A percentile compares a stretch with the other conserved stretches of the same genome.
These are phyloP conservation scores for Saguinus imperator DNA, from an alignment of 2,113 vertebrate species.

Conservation along the genomic window DNA sequence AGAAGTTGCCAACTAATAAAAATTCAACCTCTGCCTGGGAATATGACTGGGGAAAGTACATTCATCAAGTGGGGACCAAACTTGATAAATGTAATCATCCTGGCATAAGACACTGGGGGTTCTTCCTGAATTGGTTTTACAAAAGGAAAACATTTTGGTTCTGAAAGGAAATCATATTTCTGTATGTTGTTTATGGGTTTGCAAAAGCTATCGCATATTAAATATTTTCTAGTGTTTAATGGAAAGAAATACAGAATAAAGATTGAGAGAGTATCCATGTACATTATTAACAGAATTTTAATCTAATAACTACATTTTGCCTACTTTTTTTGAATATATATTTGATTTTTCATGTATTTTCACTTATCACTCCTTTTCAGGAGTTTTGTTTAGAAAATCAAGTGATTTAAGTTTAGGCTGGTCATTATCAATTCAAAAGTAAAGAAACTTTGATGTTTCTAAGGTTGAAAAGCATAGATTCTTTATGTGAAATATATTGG, in stretches of 20 bases:
- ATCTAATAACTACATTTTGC: conserved; percentile 22
- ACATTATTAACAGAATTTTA: conserved; percentile 32
- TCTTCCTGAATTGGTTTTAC: not conserved
- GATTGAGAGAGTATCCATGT: not conserved
- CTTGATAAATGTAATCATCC: not conserved
- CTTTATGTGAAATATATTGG: not conserved
- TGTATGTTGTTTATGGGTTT: not conserved
- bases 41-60: not conserved
- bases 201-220: not conserved
- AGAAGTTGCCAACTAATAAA: not conserved
- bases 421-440: conserved; percentile 32
- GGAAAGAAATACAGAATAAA: not conserved
- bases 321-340: not conserved
- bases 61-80: not conserved
- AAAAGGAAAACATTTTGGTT: conserved; percentile 11
- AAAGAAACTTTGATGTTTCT: not conserved
- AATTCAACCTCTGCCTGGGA: not conserved
- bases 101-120: not conserved
- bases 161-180: not conserved
- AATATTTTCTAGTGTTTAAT: conserved; percentile 1
- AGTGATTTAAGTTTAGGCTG: not conserved
- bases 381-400: not conserved
- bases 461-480: conserved; percentile 24
- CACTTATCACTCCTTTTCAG: not conserved
- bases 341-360: conserved; percentile 41